These are phyloP conservation scores for Calyptommatus sinebrachiatus DNA, from an alignment of 2,113 vertebrate species.

Conservation along the genomic window DNA sequence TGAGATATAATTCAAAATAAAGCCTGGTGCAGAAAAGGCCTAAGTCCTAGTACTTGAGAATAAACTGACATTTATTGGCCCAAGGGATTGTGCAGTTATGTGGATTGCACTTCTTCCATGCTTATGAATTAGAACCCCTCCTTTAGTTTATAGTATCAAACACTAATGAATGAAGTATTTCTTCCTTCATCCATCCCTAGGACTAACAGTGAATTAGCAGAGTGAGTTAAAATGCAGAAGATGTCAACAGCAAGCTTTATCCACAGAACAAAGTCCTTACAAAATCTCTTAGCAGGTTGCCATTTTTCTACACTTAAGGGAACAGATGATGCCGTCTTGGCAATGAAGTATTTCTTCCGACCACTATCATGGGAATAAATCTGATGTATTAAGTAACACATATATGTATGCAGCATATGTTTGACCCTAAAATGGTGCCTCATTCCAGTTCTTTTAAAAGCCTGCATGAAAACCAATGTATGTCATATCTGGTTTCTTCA, in stretches of 20 bases:
- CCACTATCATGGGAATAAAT: too few relatives aligned
- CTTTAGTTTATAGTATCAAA: neutral
- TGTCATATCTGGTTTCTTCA: neutral
- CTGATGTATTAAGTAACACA: neutral
- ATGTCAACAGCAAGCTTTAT: neutral
- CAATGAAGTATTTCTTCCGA: too few relatives aligned
- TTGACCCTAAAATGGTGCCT: neutral
- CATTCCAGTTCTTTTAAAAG: neutral
- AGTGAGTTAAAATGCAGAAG: neutral
- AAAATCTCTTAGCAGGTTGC: too few relatives aligned
- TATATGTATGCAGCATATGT: neutral
- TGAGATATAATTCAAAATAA: too few relatives aligned
- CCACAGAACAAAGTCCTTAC: constrained; percentile 2
- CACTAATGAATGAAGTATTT: neutral
- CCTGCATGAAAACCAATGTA: neutral
- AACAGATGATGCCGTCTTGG: too few relatives aligned
- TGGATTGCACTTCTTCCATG: neutral
- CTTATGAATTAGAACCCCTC: neutral
- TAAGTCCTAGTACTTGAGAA: too few relatives aligned
- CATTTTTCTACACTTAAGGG: too few relatives aligned
- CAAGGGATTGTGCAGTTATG: neutral
- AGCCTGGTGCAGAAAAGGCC: too few relatives aligned
- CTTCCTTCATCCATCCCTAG: neutral
- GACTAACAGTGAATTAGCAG: neutral
- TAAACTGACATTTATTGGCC: neutral